These are phyloP conservation scores for Drosophila imparisetae DNA, from an alignment of 2,888 invertebrate genomes.

Conservation along the genomic window DNA sequence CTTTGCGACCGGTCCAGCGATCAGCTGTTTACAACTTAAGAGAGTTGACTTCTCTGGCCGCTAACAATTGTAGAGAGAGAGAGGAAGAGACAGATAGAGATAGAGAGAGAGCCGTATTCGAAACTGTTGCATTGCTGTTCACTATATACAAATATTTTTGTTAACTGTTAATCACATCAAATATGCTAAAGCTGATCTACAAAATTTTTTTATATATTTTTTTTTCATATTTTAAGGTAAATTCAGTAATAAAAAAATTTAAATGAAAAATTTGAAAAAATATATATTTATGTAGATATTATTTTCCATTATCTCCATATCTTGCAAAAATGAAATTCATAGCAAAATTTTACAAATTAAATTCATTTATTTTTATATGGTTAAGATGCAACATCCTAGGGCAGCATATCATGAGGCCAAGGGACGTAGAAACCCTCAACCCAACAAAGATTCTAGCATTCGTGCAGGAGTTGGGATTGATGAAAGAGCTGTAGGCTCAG, in stretches of 20 bases:
- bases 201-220: not conserved
- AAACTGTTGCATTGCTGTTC: slow-evolving; percentile 47
- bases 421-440: too few species aligned
- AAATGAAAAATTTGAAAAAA: not conserved
- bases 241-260: not conserved
- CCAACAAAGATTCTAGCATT: too few species aligned
- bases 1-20: slow-evolving; percentile 65
- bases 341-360: not conserved
- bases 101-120: not conserved
- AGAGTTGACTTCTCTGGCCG: slow-evolving; percentile 5
- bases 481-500: too few species aligned
- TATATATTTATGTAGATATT: not conserved
- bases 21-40: slow-evolving; percentile 54
- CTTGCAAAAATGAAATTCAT: not conserved
- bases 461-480: too few species aligned
- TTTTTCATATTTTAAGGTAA: not conserved
- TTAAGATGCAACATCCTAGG: too few species aligned
- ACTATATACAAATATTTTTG: not conserved
- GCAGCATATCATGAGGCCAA: too few species aligned
- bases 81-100: not conserved
- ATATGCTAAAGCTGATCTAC: not conserved
- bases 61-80: slow-evolving; percentile 13
- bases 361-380: not conserved
- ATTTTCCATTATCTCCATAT: not conserved
- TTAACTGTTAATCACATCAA: not conserved